These are phyloP conservation scores for Orientallactaga sibirica DNA, from an alignment of 2,797 vertebrate species.

Conservation along the genomic window DNA sequence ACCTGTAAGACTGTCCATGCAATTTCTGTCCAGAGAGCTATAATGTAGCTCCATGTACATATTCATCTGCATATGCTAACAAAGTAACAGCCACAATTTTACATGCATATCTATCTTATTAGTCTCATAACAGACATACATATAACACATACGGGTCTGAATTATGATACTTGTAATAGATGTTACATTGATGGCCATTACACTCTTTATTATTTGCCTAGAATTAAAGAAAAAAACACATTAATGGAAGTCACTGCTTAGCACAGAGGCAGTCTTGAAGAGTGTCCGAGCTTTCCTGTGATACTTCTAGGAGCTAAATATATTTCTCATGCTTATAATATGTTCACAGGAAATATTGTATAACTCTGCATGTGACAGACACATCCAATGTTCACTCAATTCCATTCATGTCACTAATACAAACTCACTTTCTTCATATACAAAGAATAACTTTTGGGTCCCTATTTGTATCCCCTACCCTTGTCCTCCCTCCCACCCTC, in stretches of 20 bases:
- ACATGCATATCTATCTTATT: neutral
- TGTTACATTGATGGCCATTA: no score
- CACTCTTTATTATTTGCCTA: no score
- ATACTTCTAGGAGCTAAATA: neutral
- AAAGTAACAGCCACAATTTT: neutral
- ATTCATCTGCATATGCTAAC: neutral
- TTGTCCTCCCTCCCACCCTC: no score
- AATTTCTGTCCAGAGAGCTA: neutral
- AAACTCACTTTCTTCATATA: neutral
- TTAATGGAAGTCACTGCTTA: no score
- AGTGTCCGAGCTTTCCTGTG: neutral
- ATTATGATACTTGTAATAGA: neutral
- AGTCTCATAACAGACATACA: neutral
- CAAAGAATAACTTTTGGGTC: neutral
- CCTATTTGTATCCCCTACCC: no score
- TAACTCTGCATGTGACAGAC: neutral
- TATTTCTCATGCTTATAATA: neutral
- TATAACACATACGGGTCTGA: neutral
- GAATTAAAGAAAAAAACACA: no score
- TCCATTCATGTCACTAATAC: neutral
- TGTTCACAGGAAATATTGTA: neutral
- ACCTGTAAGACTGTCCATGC: neutral
- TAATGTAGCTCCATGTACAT: neutral
- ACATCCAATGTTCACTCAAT: neutral
- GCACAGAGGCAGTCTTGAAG: neutral